Conservation (phyloP, 2,113 vertebrate species). For the Syrmaticus mikado region DNA sequence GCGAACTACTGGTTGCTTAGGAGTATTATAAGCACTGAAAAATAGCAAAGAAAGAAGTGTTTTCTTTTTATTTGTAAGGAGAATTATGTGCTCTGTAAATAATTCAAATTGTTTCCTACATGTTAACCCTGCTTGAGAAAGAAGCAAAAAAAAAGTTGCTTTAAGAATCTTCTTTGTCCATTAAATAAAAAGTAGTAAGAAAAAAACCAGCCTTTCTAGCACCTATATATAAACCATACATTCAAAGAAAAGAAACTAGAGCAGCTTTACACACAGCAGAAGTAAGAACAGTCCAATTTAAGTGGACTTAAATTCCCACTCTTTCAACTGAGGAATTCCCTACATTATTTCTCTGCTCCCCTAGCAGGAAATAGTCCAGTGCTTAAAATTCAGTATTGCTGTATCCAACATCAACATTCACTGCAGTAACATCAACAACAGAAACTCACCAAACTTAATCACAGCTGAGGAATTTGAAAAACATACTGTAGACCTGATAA, state of each 20-base stretch:
- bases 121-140: background rate
- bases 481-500: background rate
- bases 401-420: background rate
- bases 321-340: background rate
- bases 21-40: constrained; percentile 77
- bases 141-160: background rate
- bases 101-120: background rate
- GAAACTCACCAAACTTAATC: background rate
- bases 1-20: constrained; percentile 88
- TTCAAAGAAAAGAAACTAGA: background rate
- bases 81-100: background rate
- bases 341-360: background rate
- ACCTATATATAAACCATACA: background rate
- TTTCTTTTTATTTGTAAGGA: background rate
- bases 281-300: background rate
- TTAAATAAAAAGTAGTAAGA: background rate
- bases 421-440: background rate
- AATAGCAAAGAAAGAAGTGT: background rate
- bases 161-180: no score
- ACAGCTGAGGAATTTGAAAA: background rate
- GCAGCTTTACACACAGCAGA: background rate
- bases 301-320: background rate
- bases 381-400: background rate
- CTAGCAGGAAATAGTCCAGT: background rate
- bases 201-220: background rate